Conservation (phyloP, 1,140 invertebrate species). For the Drosophila prosaltans region DNA sequence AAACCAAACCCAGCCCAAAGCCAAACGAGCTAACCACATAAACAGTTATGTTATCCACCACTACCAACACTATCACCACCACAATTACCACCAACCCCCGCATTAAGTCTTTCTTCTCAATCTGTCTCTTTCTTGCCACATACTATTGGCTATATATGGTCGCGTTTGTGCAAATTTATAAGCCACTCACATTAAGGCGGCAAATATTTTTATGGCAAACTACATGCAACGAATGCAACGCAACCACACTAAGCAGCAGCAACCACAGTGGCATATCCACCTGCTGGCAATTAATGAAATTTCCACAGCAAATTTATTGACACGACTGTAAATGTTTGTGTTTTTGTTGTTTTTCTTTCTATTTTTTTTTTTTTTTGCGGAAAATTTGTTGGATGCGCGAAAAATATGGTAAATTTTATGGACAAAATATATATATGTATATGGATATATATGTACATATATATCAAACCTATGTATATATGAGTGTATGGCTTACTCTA, state of each 20-base stretch:
- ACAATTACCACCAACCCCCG: conserved; percentile 64
- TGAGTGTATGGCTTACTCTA: conserved; percentile 18
- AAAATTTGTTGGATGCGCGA: conserved; percentile 41
- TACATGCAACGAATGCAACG: conserved; percentile 27
- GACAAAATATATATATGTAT: conserved; percentile 53
- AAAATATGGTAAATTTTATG: conserved; percentile 69
- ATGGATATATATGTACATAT: conserved; percentile 8
- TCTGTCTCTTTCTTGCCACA: conserved; percentile 16
- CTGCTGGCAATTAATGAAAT: conserved; percentile 76
- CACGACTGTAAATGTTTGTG: conserved; percentile 50
- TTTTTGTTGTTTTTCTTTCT: background rate
- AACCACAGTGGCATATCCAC: conserved; percentile 49
- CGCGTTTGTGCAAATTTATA: conserved; percentile 77
- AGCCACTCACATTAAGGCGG: conserved; percentile 76
- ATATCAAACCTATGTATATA: conserved; percentile 17
- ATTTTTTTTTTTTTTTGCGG: background rate
- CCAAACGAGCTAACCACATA: conserved; percentile 22
- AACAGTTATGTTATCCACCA: conserved; percentile 5
- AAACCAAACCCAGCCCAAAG: conserved; percentile 26
- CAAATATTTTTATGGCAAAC: conserved; percentile 76
- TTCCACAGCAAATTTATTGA: conserved; percentile 68
- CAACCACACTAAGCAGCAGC: conserved; percentile 8
- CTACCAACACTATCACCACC: conserved; percentile 51
- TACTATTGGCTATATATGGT: conserved; percentile 59
- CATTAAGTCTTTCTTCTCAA: conserved; percentile 37